phyloP scores from a whole-genome alignment of 2,113 vertebrate genomes.

The Acanthochromis polyacanthus region DNA sequence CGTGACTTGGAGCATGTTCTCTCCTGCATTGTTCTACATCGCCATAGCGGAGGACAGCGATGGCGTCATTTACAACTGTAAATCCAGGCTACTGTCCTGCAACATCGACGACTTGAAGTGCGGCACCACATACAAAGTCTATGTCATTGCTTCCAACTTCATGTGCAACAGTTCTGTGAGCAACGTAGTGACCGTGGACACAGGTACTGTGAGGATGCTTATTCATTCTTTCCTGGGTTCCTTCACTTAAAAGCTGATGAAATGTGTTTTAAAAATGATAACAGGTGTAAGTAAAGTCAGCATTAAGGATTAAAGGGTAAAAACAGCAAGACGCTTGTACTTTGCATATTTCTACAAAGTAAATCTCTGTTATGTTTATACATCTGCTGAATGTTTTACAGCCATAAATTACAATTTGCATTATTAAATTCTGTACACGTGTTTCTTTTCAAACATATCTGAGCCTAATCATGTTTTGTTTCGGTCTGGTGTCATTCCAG shows the following conservation, averaged over 20 bases:
- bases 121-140: conserved; percentile 75
- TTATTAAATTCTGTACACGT: too few relatives aligned
- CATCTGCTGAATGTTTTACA: too few relatives aligned
- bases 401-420: too few relatives aligned
- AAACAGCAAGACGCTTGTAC: too few relatives aligned
- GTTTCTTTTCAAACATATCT: too few relatives aligned
- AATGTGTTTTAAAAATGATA: neutral
- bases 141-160: conserved; percentile 77
- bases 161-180: conserved; percentile 85
- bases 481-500: conserved; percentile 56
- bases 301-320: too few relatives aligned
- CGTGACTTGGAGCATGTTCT: conserved; percentile 69
- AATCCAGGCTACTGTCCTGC: conserved; percentile 59
- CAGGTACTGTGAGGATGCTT: conserved; percentile 73
- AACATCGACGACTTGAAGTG: conserved; percentile 77
- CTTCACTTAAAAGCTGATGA: neutral
- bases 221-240: neutral
- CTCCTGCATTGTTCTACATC: conserved; percentile 73
- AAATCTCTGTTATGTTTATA: too few relatives aligned
- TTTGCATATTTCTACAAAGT: neutral
- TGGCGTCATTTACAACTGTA: conserved; percentile 71
- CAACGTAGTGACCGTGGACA: conserved; percentile 63
- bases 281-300: too few relatives aligned
- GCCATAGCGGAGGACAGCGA: conserved; percentile 61
- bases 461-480: neutral